These are phyloP conservation scores for Aegithalos caudatus DNA, from an alignment of 2,113 vertebrate genomes.

Conservation along the genomic window DNA sequence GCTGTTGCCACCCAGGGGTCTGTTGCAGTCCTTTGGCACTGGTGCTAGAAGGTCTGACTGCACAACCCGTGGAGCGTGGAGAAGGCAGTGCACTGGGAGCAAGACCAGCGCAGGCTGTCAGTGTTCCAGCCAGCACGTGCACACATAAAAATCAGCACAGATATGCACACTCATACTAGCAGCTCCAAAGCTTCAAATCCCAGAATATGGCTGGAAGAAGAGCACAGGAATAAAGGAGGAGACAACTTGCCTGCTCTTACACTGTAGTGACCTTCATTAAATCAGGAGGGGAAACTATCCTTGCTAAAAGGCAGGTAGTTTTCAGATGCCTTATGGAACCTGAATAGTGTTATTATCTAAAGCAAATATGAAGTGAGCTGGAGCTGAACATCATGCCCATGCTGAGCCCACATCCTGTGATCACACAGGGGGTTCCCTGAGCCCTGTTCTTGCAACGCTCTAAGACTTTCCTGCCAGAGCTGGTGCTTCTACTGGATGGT, in stretches of 20 bases:
- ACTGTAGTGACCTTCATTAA: background rate
- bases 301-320: background rate
- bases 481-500: background rate
- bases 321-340: background rate
- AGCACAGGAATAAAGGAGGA: background rate
- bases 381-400: background rate
- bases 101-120: background rate
- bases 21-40: background rate
- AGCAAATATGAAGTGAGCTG: background rate
- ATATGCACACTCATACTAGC: background rate
- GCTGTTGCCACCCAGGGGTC: background rate
- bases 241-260: background rate
- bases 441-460: background rate
- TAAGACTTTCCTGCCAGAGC: background rate
- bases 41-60: background rate
- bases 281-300: background rate
- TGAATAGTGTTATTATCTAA: background rate
- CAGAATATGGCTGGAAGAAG: background rate
- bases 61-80: fast-evolving
- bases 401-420: background rate
- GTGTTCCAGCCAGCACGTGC: background rate
- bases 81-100: fast-evolving
- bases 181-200: background rate
- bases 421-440: background rate
- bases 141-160: background rate